A percentile compares a stretch with the other conserved stretches of the same genome.
These are phyloP conservation scores for Cerceris rybyensis DNA, from an alignment of 2,888 invertebrate genomes.

Conservation along the genomic window DNA sequence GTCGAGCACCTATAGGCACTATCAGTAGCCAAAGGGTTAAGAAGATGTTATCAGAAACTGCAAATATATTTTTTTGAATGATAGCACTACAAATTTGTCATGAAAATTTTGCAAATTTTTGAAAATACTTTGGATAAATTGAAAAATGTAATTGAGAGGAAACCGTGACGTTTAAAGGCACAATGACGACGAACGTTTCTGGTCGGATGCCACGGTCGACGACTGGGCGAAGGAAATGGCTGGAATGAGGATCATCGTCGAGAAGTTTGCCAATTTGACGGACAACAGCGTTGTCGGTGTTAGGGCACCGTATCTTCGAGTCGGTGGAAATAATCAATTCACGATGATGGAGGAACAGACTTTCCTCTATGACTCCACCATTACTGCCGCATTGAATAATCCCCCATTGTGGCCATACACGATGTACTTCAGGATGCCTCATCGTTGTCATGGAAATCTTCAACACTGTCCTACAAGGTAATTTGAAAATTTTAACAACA, in stretches of 20 bases:
- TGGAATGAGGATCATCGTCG: constrained; percentile 94
- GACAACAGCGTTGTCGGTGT: constrained; percentile 96
- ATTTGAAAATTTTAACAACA: constrained; percentile 3
- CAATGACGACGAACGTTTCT: constrained; percentile 95
- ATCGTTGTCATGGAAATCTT: constrained; percentile 95
- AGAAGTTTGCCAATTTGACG: constrained; percentile 94
- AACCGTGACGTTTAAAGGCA: constrained; percentile 85
- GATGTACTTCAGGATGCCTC: constrained; percentile 98
- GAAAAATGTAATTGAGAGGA: not conserved
- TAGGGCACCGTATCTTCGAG: constrained; percentile 93
- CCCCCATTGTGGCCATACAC: constrained; percentile 99
- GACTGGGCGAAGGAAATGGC: constrained; percentile 98
- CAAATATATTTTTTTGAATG: too few relatives aligned
- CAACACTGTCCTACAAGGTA: constrained; percentile 94
- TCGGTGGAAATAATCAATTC: constrained; percentile 97
- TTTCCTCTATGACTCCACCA: constrained; percentile 97
- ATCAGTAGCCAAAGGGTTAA: too few relatives aligned
- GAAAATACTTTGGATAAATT: too few relatives aligned
- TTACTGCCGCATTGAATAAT: constrained; percentile 94
- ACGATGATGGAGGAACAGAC: constrained; percentile 98
- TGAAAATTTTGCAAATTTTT: too few relatives aligned
- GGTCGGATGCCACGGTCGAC: constrained; percentile 95
- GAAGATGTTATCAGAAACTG: too few relatives aligned
- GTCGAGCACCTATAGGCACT: too few relatives aligned
- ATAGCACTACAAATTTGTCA: too few relatives aligned